A percentile compares a stretch with the other conserved stretches of the same genome.
These are phyloP conservation scores for Campoplex nolae DNA, from an alignment of 2,888 invertebrate genomes.

Conservation along the genomic window DNA sequence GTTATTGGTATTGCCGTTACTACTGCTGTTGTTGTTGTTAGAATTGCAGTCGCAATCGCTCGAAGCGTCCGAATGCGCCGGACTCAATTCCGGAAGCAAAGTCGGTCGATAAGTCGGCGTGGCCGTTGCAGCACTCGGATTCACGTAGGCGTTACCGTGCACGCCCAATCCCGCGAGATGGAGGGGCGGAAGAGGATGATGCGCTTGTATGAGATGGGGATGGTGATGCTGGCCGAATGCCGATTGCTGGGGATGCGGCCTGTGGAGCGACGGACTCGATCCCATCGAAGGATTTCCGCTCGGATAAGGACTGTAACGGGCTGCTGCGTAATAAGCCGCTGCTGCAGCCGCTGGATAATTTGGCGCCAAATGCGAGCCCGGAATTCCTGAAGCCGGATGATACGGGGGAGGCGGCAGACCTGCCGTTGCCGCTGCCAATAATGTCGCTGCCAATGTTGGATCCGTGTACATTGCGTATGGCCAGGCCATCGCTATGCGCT, in stretches of 20 bases:
- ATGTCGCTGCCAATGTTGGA: constrained; percentile 96
- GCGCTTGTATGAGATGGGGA: constrained; percentile 75
- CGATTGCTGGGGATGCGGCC: constrained; percentile 84
- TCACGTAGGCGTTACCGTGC: constrained; percentile 75
- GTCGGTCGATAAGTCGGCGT: constrained; percentile 83
- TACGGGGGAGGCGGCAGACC: constrained; percentile 85
- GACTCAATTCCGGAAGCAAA: constrained; percentile 83
- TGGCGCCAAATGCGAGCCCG: constrained; percentile 86
- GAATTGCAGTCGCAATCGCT: constrained; percentile 79
- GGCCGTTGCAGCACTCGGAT: constrained; percentile 73
- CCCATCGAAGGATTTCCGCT: constrained; percentile 85
- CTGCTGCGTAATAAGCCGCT: constrained; percentile 86
- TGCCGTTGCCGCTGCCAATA: constrained; percentile 94
- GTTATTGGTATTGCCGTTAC: not conserved
- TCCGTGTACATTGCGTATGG: constrained; percentile 98
- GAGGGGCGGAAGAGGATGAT: constrained; percentile 74
- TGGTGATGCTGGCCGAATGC: constrained; percentile 76
- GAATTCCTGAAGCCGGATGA: constrained; percentile 83
- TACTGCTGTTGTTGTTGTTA: constrained; percentile 50
- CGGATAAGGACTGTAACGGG: constrained; percentile 87
- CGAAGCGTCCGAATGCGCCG: constrained; percentile 78
- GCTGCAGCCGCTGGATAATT: constrained; percentile 85
- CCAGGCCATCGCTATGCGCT: constrained; percentile 97
- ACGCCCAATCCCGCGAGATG: constrained; percentile 77
- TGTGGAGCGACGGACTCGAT: constrained; percentile 86